Percentiles rank a stretch among this genome's conserved stretches.
Conservation (phyloP, 2,113 vertebrate genomes). For the Penelope pileata region DNA sequence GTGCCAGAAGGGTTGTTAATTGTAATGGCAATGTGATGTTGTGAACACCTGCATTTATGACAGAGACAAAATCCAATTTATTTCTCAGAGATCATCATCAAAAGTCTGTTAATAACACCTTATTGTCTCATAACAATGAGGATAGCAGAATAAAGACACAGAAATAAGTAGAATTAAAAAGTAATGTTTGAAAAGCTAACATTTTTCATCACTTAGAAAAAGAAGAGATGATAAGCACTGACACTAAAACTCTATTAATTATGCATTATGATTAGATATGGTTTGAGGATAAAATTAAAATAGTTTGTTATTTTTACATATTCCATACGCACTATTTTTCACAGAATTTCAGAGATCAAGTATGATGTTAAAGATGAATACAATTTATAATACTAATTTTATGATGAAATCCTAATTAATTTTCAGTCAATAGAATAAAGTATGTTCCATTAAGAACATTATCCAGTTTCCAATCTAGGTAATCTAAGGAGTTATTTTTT, state of each 20-base stretch:
- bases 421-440: not conserved
- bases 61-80: not conserved
- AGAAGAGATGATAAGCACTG: accelerated
- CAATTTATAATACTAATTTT: constrained; percentile 4
- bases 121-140: not conserved
- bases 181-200: not conserved
- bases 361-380: not conserved
- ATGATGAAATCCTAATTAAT: not conserved
- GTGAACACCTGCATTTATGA: not conserved
- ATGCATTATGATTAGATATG: not conserved
- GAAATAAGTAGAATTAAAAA: not conserved
- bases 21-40: not conserved
- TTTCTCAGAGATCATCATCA: not conserved
- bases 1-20: not conserved
- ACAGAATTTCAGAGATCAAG: not conserved
- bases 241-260: not conserved
- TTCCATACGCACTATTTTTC: not conserved
- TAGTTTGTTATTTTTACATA: not conserved
- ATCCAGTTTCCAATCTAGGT: not conserved
- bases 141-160: not conserved
- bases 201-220: not conserved
- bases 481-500: not conserved
- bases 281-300: not conserved
- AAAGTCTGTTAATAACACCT: not conserved
- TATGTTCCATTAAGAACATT: not conserved